Conservation (phyloP, 2,797 vertebrate species). For the Dromococcyx pavoninus region DNA sequence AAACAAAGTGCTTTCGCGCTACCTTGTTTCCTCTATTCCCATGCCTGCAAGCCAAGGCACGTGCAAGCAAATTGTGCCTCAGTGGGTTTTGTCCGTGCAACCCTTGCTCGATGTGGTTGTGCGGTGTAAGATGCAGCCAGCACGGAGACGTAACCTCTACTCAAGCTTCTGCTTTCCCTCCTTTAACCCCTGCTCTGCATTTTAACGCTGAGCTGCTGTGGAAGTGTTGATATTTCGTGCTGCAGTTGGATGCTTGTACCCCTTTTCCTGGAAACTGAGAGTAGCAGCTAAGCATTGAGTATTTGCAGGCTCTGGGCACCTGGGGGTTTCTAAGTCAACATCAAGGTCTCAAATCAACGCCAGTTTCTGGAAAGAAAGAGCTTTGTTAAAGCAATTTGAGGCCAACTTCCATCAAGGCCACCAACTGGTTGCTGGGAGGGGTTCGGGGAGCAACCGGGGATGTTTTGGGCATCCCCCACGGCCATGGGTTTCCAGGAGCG, state of each 20-base stretch:
- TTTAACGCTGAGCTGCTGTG: background rate
- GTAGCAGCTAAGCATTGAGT: background rate
- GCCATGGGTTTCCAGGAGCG: background rate
- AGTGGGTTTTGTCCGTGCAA: background rate
- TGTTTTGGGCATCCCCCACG: background rate
- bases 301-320: background rate
- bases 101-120: background rate
- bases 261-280: background rate
- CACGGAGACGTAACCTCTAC: background rate
- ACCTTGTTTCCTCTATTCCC: background rate
- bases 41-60: background rate
- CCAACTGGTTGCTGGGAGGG: background rate
- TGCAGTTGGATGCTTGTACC: background rate
- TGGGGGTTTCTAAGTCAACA: background rate
- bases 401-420: background rate
- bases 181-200: background rate
- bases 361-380: constrained; percentile 26
- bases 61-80: background rate
- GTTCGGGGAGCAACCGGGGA: background rate
- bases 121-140: background rate
- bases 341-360: background rate
- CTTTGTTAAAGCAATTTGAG: constrained; percentile 1
- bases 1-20: background rate
- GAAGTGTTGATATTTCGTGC: background rate
- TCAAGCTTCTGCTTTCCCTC: constrained; percentile 20